Conservation (phyloP, 2,113 vertebrate genomes). For the Cariama cristata region DNA sequence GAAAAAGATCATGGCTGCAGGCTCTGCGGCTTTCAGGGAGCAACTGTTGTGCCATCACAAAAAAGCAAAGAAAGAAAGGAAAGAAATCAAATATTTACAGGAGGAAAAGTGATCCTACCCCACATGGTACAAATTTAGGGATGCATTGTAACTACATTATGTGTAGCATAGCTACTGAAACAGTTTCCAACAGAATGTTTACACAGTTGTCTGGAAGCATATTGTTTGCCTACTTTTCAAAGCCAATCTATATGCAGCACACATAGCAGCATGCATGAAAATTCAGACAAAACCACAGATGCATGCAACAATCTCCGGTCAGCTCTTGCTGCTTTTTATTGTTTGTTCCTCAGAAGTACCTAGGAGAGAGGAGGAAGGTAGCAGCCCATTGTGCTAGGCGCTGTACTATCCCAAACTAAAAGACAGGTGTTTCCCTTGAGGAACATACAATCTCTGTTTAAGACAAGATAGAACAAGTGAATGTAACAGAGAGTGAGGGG, state of each 20-base stretch:
- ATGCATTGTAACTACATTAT: slow-evolving; percentile 61
- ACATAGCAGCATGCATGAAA: slow-evolving; percentile 54
- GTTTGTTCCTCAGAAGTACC: background rate
- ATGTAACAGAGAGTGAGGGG: background rate
- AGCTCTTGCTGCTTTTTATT: background rate
- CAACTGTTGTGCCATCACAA: slow-evolving; percentile 1
- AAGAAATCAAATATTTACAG: slow-evolving; percentile 54
- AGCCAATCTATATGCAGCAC: slow-evolving; percentile 73
- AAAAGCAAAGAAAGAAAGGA: background rate
- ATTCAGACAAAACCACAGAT: slow-evolving; percentile 72
- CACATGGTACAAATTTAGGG: slow-evolving; percentile 41
- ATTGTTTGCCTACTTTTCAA: slow-evolving; percentile 63
- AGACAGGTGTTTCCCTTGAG: background rate
- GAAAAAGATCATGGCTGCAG: background rate
- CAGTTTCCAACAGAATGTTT: slow-evolving; percentile 56
- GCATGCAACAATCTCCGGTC: slow-evolving; percentile 20
- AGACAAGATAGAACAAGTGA: background rate
- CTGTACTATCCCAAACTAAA: background rate
- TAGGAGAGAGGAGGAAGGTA: background rate
- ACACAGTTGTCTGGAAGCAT: slow-evolving; percentile 39
- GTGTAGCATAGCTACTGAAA: slow-evolving; percentile 30
- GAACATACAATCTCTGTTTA: background rate
- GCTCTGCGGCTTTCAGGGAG: background rate
- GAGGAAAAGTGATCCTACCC: background rate
- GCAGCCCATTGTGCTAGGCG: background rate